These are phyloP conservation scores for Platyura marginata DNA, from an alignment of 1,140 invertebrate genomes.

Conservation along the genomic window DNA sequence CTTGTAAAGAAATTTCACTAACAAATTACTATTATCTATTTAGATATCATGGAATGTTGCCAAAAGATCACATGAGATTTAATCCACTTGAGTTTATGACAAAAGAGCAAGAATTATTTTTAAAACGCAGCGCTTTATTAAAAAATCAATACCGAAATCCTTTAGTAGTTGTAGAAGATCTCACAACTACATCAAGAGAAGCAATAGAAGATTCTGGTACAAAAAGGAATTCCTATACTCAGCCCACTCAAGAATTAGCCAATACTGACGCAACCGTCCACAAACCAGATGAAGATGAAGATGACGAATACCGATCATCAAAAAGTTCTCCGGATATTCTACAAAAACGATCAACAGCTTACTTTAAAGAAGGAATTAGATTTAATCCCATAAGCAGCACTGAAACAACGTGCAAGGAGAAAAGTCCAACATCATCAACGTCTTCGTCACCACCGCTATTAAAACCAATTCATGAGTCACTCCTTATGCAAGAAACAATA, in stretches of 20 bases:
- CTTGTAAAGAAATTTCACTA: too few species aligned
- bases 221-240: too few species aligned
- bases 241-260: too few species aligned
- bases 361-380: neutral
- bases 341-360: slow-evolving; percentile 8
- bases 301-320: neutral
- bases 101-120: slow-evolving; percentile 8
- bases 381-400: neutral
- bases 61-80: slow-evolving; percentile 21
- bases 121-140: slow-evolving; percentile 4
- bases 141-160: slow-evolving; percentile 13
- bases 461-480: neutral
- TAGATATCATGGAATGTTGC: slow-evolving; percentile 17
- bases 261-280: slow-evolving; percentile 9
- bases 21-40: neutral
- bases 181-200: too few species aligned
- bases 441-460: slow-evolving; percentile 20
- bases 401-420: slow-evolving; percentile 18
- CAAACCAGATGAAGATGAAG: slow-evolving; percentile 3
- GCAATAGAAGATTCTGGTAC: too few species aligned
- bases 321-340: slow-evolving; percentile 7
- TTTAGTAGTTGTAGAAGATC: too few species aligned
- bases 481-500: slow-evolving; percentile 9
- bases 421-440: slow-evolving; percentile 24
- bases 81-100: slow-evolving; percentile 18